Evolutionary conservation across 2,888 invertebrate genomes (phyloP).

Genomic region (Chymomyza amoena): DNA sequence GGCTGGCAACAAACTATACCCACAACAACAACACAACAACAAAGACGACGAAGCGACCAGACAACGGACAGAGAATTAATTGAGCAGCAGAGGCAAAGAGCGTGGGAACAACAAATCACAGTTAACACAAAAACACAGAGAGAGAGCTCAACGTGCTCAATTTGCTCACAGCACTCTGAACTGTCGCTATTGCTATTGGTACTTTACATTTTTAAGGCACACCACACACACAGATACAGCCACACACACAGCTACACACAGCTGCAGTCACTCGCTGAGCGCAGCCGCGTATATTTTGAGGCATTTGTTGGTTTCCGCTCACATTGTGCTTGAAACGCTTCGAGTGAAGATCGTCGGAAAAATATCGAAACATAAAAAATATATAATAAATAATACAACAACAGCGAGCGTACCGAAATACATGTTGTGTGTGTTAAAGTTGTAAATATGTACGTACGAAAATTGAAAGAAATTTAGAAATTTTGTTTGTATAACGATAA

Average conservation of each 20-base stretch:
- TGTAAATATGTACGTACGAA: background rate
- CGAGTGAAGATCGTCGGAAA: constrained; percentile 73
- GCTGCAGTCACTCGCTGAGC: background rate
- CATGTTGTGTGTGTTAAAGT: constrained; percentile 16
- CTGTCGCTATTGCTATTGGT: constrained; percentile 20
- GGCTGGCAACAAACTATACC: constrained; percentile 31
- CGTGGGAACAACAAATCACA: constrained; percentile 67
- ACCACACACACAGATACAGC: background rate
- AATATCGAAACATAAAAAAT: constrained; percentile 24
- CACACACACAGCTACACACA: background rate
- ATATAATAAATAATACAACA: too few species aligned
- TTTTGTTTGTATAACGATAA: constrained; percentile 43
- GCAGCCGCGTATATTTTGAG: constrained; percentile 56
- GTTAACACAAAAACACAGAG: constrained; percentile 17
- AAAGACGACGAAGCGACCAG: constrained; percentile 7
- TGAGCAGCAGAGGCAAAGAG: constrained; percentile 38
- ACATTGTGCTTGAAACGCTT: constrained; percentile 78
- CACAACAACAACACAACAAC: constrained; percentile 8
- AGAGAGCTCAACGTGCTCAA: constrained; percentile 38
- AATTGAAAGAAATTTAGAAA: constrained; percentile 30
- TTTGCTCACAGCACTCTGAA: constrained; percentile 48
- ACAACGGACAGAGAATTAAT: constrained; percentile 25
- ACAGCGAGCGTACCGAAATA: constrained; percentile 10
- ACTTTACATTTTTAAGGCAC: background rate
- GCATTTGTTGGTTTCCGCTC: constrained; percentile 52